Evolutionary conservation across 2,888 invertebrate genomes (phyloP).

Genomic region (Timema podura): DNA sequence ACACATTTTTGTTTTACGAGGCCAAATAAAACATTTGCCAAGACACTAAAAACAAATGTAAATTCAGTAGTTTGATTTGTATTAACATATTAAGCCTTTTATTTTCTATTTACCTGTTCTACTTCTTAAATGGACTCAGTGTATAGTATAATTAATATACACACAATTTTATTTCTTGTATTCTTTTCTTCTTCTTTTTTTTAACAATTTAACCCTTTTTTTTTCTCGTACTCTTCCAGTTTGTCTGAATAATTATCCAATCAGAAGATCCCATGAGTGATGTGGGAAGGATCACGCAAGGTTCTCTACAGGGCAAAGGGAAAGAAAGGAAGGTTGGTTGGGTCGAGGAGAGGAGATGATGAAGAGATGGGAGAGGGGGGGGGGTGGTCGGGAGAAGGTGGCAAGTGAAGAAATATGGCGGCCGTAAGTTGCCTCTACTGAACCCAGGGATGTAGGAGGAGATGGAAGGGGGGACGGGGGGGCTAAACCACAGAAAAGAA

Average conservation of each 20-base stretch:
- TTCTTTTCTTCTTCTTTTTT: slow-evolving; percentile 2
- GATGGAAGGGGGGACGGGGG: background rate
- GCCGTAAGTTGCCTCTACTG: slow-evolving; percentile 10
- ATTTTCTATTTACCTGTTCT: no score
- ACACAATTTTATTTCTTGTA: background rate
- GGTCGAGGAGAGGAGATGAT: background rate
- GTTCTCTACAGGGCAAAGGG: background rate
- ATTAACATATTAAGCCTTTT: no score
- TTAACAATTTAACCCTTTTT: background rate
- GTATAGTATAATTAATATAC: no score
- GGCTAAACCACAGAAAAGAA: background rate
- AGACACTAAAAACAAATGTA: no score
- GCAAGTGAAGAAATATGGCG: slow-evolving; percentile 18
- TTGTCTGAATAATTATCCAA: slow-evolving; percentile 21
- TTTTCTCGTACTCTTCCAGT: background rate
- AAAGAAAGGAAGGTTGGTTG: background rate
- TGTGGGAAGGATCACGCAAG: slow-evolving; percentile 18
- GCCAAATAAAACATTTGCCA: no score
- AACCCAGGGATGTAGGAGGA: background rate
- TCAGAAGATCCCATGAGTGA: slow-evolving; percentile 21
- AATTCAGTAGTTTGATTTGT: no score
- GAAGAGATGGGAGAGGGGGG: background rate
- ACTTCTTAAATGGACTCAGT: no score
- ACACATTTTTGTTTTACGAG: no score
- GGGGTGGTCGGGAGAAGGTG: background rate